phyloP scores from a whole-genome alignment of 2,113 vertebrate genomes.

The Rhadina sibilatrix region DNA sequence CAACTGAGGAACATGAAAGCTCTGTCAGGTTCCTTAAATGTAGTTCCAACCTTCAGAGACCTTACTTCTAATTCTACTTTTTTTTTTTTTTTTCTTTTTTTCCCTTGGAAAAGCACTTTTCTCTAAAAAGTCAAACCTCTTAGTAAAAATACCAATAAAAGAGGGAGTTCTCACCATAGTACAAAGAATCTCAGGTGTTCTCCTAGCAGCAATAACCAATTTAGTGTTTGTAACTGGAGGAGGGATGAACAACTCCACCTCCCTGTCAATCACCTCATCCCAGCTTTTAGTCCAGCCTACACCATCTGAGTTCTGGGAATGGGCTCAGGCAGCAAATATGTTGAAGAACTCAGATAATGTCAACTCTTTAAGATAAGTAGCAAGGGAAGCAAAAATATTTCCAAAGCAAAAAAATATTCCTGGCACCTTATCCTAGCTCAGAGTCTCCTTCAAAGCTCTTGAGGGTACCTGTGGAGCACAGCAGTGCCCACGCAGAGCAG shows the following conservation, averaged over 20 bases:
- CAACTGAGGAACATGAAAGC: not conserved
- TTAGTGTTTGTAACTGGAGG: not conserved
- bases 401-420: not conserved
- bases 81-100: rapidly evolving
- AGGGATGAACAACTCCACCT: not conserved
- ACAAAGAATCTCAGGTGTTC: not conserved
- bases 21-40: not conserved
- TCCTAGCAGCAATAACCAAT: not conserved
- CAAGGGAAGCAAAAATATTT: not conserved
- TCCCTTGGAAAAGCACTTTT: not conserved
- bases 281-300: not conserved
- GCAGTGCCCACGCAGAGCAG: not conserved
- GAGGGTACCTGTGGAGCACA: not conserved
- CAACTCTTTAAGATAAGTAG: not conserved
- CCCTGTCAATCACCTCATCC: not conserved
- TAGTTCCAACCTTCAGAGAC: not conserved
- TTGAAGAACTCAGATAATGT: not conserved
- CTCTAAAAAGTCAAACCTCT: not conserved
- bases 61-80: not conserved
- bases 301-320: not conserved
- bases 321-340: not conserved
- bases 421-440: not conserved
- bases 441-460: not conserved
- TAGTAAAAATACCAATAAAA: not conserved
- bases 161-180: not conserved